Evolutionary conservation across 2,113 vertebrate species (phyloP).

Genomic region (Zosterops hypoxanthus): DNA sequence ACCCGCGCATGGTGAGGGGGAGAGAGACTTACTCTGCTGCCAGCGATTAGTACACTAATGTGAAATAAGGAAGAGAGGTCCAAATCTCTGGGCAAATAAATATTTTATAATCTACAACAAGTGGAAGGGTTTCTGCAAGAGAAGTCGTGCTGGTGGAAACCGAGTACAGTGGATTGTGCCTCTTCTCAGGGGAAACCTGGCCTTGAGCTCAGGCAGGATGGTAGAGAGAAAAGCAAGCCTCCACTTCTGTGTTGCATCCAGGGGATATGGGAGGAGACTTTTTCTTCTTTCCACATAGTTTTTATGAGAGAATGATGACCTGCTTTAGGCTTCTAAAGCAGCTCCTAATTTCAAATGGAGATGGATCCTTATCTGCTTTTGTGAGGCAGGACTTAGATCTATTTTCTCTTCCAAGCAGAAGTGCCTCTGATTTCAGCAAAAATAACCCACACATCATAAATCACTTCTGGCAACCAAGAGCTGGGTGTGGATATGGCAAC

Average conservation of each 20-base stretch:
- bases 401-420: neutral
- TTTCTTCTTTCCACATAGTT: neutral
- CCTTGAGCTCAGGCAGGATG: constrained; percentile 34
- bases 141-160: neutral
- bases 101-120: constrained; percentile 62
- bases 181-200: constrained; percentile 16
- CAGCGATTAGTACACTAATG: constrained; percentile 53
- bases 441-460: neutral
- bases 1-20: neutral
- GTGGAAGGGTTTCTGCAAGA: constrained; percentile 5
- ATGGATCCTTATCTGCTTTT: neutral
- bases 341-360: neutral
- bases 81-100: constrained; percentile 57
- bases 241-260: neutral
- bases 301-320: constrained; percentile 7
- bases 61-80: constrained; percentile 51
- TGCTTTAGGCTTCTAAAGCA: constrained; percentile 22
- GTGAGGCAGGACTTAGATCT: neutral
- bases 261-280: neutral
- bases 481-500: neutral
- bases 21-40: constrained; percentile 20
- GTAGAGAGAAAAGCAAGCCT: neutral
- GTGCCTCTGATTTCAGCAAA: neutral
- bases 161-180: neutral
- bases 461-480: neutral